These are phyloP conservation scores for Sinonovacula constricta DNA, from an alignment of 1,140 invertebrate species.

Conservation along the genomic window DNA sequence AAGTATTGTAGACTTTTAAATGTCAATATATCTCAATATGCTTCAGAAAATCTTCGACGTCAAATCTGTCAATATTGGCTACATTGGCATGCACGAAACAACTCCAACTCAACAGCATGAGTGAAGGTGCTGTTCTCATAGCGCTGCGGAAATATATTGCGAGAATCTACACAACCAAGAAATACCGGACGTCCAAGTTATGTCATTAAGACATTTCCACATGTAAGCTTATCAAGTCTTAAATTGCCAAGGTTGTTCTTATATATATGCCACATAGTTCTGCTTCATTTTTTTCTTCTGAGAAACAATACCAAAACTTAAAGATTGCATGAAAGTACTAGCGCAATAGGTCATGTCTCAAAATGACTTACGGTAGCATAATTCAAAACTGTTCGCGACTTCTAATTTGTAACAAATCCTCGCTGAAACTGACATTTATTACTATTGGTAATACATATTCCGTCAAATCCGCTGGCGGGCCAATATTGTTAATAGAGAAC, in stretches of 20 bases:
- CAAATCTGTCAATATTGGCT: constrained; percentile 3
- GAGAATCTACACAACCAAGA: constrained; percentile 22
- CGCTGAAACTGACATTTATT: too few relatives aligned
- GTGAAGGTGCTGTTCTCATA: constrained; percentile 21
- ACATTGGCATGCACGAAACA: constrained; percentile 37
- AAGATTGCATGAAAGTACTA: constrained; percentile 33
- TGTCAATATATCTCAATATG: too few relatives aligned
- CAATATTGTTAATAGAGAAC: too few relatives aligned
- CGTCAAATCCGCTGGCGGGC: too few relatives aligned
- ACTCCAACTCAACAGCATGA: constrained; percentile 21
- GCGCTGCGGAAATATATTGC: constrained; percentile 20
- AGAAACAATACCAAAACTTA: constrained; percentile 29
- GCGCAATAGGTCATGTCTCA: constrained; percentile 18
- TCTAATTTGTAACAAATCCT: background rate
- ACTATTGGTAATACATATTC: too few relatives aligned
- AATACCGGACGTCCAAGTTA: constrained; percentile 28
- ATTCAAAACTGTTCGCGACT: constrained; percentile 28
- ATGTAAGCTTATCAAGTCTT: constrained; percentile 37
- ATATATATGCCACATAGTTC: constrained; percentile 33
- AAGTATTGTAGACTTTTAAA: too few relatives aligned
- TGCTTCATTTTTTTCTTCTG: constrained; percentile 47
- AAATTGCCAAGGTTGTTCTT: constrained; percentile 38
- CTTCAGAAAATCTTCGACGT: constrained; percentile 21
- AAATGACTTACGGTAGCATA: constrained; percentile 20
- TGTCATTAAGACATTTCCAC: constrained; percentile 32